Conservation (phyloP, 1,140 invertebrate genomes). For the Batillaria attramentaria region DNA sequence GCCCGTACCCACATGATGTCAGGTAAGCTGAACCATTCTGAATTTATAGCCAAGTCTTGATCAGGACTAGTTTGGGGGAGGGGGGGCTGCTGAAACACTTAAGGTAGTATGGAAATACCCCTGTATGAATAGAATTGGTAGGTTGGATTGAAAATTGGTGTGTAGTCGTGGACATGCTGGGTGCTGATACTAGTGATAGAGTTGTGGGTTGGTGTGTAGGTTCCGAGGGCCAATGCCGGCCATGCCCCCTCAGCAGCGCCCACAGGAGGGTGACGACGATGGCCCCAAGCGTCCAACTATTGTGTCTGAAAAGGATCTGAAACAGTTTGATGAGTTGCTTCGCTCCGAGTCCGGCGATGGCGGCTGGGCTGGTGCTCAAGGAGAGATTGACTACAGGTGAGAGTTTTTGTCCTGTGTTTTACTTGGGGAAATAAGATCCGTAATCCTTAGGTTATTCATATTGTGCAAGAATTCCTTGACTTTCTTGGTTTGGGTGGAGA, state of each 20-base stretch:
- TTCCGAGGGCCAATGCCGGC: constrained; percentile 55
- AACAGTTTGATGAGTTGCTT: constrained; percentile 91
- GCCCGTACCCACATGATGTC: constrained; percentile 68
- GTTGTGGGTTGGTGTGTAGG: constrained; percentile 10
- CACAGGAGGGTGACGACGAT: constrained; percentile 45
- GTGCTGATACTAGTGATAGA: neutral
- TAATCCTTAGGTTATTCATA: constrained; percentile 83
- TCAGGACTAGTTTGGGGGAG: too few relatives aligned
- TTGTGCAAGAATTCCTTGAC: neutral
- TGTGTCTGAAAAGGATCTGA: constrained; percentile 92
- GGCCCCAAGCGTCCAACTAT: constrained; percentile 79
- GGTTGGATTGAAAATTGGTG: neutral
- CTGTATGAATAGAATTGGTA: neutral
- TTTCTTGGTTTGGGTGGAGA: neutral
- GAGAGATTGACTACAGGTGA: constrained; percentile 94
- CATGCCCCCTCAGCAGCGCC: constrained; percentile 52
- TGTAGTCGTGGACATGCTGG: neutral
- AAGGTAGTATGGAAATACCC: too few relatives aligned
- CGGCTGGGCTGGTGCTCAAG: constrained; percentile 87
- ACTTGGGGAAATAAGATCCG: constrained; percentile 81
- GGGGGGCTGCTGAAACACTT: too few relatives aligned
- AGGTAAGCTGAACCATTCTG: constrained; percentile 54
- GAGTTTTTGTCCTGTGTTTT: constrained; percentile 52
- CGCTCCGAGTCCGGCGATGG: constrained; percentile 82
- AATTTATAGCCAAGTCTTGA: too few relatives aligned